A percentile compares a stretch with the other conserved stretches of the same genome.
phyloP scores from a whole-genome alignment of 2,888 invertebrate species.

The Pristionchus mayeri region DNA sequence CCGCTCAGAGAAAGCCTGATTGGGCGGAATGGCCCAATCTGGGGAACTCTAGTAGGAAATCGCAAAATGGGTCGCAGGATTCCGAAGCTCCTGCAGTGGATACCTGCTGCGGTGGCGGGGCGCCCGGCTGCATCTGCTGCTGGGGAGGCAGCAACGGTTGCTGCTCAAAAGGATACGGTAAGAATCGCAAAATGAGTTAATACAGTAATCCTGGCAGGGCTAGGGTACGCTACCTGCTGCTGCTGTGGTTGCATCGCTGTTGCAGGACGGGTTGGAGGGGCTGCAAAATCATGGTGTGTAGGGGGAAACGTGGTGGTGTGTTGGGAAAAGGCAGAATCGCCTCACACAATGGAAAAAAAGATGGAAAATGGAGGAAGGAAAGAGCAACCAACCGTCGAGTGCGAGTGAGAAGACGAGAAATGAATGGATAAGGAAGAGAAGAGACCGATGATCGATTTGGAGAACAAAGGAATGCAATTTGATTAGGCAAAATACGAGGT shows the following conservation, averaged over 20 bases:
- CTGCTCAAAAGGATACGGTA: not conserved
- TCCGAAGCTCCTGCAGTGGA: too few species aligned
- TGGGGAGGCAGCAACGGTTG: not conserved
- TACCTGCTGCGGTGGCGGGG: not conserved
- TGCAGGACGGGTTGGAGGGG: not conserved
- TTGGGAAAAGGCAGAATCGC: not conserved
- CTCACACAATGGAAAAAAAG: not conserved
- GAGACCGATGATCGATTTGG: too few species aligned
- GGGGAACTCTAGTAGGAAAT: too few species aligned
- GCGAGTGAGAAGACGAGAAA: not conserved
- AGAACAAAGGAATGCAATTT: too few species aligned
- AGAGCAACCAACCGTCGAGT: slow-evolving; percentile 12
- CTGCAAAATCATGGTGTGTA: not conserved
- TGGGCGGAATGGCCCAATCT: too few species aligned
- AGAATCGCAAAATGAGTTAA: not conserved
- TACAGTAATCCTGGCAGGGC: too few species aligned
- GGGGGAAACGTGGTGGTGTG: not conserved
- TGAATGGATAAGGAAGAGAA: not conserved
- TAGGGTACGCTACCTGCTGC: not conserved
- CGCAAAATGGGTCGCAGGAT: too few species aligned
- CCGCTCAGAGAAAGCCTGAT: too few species aligned
- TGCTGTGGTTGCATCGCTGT: not conserved
- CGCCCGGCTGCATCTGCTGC: not conserved
- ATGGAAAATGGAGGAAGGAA: not conserved
- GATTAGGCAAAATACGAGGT: too few species aligned